Conservation (phyloP, 1,140 invertebrate genomes). For the Orussus abietinus region DNA sequence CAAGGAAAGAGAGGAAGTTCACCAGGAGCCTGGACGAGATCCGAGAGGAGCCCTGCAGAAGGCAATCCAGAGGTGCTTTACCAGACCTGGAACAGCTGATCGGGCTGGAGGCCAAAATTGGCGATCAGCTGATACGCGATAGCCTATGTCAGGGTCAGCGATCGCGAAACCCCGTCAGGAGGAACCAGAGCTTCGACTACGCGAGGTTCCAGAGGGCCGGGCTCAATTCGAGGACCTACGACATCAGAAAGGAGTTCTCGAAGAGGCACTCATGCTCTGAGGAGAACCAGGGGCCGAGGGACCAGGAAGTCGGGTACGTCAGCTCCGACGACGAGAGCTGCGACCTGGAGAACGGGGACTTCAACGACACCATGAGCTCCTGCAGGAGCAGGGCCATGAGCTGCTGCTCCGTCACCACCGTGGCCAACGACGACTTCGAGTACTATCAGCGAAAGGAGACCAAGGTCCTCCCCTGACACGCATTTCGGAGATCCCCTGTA, state of each 20-base stretch:
- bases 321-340: constrained; percentile 52
- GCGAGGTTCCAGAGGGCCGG: constrained; percentile 27
- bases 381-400: constrained; percentile 56
- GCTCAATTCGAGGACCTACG: constrained; percentile 37
- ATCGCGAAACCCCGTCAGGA: constrained; percentile 27
- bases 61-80: constrained; percentile 28
- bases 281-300: constrained; percentile 13
- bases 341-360: constrained; percentile 40
- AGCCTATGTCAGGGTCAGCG: constrained; percentile 3
- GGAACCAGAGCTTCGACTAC: constrained; percentile 47
- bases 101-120: constrained; percentile 15
- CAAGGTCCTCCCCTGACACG: too few relatives aligned
- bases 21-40: constrained; percentile 43
- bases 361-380: constrained; percentile 51
- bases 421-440: constrained; percentile 65
- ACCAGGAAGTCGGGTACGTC: constrained; percentile 39
- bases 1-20: constrained; percentile 29
- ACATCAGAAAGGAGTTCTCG: constrained; percentile 32
- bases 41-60: constrained; percentile 32
- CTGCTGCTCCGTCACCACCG: constrained; percentile 61
- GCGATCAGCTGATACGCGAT: constrained; percentile 2
- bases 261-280: constrained; percentile 7
- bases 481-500: too few relatives aligned
- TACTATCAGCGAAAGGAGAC: constrained; percentile 54
- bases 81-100: constrained; percentile 24